Evolutionary conservation across 1,140 invertebrate species (phyloP), one percentile per base, ranked within the genome.

Genomic region (Drosophila pachea): DNA sequence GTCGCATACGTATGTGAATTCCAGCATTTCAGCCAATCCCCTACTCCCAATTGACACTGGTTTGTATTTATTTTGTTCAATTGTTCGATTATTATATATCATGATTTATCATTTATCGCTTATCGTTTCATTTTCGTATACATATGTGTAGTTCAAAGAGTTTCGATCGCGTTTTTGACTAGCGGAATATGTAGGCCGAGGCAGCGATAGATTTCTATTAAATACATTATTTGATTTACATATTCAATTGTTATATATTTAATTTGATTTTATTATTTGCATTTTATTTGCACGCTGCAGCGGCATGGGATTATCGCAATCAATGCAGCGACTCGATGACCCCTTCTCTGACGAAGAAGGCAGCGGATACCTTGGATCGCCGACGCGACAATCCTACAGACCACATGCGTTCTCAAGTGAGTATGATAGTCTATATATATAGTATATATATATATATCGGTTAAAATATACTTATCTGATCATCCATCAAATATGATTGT

Each of bases 1-100:
- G 82, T 89, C 89, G 81, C 86, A 89, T 88, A 89, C 84, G 70
- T 89, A 89, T 89, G 89, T 94, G 91, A 93, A 93, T 91, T 92
- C 93, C 91, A 94, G 93, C 92, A 93, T 95, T 91, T 95, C 94
- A 91, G 94, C 94, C 90, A 94, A 95, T 92, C 94, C 94, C 91
- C 93, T 95, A 91, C 93, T 95, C 91, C 94, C 94, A 91, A 93
- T 95, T 89, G 92, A 93, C 90, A 92, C 92, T 91, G 92, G 91
- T 92, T 92, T 91, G 91, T 92, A 89, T 89, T 88, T 89, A 79
- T 89, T 87, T 86, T 58, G 65, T 84, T 78, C 40, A 73, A 78
- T 49, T 70, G 67, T 68, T 76, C 47, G 56, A 70, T 67, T 74
- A 49, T 53, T 72, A 59, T 59, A 50, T 59, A 67, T 68, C 9